Evolutionary conservation across 2,888 invertebrate genomes (phyloP).

Genomic region (Oscheius sp.): DNA sequence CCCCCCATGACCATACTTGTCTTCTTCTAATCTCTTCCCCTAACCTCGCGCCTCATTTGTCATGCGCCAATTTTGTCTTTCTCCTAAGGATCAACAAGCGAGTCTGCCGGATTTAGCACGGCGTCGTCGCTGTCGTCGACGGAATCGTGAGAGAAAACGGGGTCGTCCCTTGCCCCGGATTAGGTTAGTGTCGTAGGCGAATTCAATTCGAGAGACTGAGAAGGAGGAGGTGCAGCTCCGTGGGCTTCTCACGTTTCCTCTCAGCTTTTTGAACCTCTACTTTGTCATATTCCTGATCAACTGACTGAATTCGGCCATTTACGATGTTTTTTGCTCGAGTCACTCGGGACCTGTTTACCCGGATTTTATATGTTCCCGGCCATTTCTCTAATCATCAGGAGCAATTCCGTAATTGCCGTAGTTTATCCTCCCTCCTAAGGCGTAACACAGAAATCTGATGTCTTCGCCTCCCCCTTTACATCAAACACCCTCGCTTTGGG

Average conservation of each 20-base stretch:
- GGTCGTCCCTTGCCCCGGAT: conserved; percentile 15
- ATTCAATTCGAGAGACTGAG: conserved; percentile 23
- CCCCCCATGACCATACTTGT: background rate
- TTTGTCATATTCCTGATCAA: no score
- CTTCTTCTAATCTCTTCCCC: background rate
- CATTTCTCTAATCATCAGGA: background rate
- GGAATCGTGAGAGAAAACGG: conserved; percentile 25
- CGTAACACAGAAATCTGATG: no score
- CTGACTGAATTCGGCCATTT: no score
- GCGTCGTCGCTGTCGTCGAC: background rate
- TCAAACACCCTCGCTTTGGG: no score
- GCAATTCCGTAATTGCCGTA: conserved; percentile 1
- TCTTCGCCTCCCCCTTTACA: no score
- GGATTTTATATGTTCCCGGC: background rate
- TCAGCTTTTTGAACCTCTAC: conserved; percentile 1
- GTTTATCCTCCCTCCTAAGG: background rate
- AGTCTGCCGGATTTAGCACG: conserved; percentile 25
- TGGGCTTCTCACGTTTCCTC: conserved; percentile 25
- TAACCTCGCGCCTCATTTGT: conserved; percentile 26
- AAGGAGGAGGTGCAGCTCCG: conserved; percentile 32
- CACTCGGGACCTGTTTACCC: no score
- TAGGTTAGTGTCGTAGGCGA: conserved; percentile 35
- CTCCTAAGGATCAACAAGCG: conserved; percentile 34
- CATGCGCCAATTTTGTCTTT: conserved; percentile 30
- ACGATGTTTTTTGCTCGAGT: no score